phyloP scores from a whole-genome alignment of 2,797 vertebrate genomes.

The Clarias laeviceps region DNA sequence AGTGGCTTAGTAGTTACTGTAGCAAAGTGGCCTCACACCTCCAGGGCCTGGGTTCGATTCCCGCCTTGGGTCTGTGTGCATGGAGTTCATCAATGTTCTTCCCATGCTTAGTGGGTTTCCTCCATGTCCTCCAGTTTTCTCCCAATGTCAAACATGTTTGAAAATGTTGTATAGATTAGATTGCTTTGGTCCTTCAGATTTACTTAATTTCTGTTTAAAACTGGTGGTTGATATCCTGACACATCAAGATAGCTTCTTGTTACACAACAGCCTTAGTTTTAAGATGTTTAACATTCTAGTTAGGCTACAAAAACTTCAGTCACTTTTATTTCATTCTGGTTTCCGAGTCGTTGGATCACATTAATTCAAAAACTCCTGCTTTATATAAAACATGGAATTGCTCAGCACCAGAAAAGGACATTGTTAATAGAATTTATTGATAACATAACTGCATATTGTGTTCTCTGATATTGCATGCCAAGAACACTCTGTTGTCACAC shows the following conservation, averaged over 20 bases:
- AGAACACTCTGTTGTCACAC: background rate
- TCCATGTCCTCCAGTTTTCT: too few species aligned
- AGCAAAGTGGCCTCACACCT: too few species aligned
- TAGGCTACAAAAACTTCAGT: background rate
- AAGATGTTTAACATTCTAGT: background rate
- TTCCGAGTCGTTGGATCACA: background rate
- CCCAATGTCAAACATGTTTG: too few species aligned
- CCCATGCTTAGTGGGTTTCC: too few species aligned
- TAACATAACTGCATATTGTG: constrained; percentile 2
- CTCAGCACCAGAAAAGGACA: background rate
- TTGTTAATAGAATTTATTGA: constrained; percentile 1
- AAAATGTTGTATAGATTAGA: background rate
- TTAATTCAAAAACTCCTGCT: background rate
- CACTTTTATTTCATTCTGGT: background rate
- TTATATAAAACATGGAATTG: background rate
- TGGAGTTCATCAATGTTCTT: too few species aligned
- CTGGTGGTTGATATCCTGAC: background rate
- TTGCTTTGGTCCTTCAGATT: background rate
- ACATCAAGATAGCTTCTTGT: background rate
- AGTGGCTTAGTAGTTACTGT: too few species aligned
- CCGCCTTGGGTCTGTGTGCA: too few species aligned
- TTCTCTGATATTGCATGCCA: constrained; percentile 2
- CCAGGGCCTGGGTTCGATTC: too few species aligned
- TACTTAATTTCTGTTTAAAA: background rate
- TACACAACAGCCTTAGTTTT: background rate